Evolutionary conservation across 2,797 vertebrate species (phyloP).

Genomic region (Linurgus olivaceus): DNA sequence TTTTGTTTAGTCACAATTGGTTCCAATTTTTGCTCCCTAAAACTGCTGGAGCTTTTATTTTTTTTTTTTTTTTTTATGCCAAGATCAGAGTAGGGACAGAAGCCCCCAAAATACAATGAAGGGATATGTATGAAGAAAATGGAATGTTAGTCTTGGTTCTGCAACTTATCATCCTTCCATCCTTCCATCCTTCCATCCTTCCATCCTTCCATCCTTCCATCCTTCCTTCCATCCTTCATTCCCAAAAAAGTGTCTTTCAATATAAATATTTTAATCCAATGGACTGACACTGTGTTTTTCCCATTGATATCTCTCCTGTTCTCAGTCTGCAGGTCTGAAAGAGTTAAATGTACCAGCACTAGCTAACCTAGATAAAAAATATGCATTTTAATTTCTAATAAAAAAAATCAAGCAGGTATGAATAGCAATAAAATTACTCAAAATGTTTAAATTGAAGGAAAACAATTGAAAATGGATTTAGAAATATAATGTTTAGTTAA

Average conservation of each 20-base stretch:
- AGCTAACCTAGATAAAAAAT: conserved; percentile 57
- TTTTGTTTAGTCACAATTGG: background rate
- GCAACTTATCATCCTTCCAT: too few relatives aligned
- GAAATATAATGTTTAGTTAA: conserved; percentile 79
- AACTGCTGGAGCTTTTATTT: background rate
- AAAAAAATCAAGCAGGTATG: conserved; percentile 73
- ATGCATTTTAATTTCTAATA: conserved; percentile 76
- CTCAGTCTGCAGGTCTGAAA: background rate
- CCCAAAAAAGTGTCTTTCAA: background rate
- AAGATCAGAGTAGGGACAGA: background rate
- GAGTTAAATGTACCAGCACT: conserved; percentile 58
- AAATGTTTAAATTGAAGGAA: conserved; percentile 79
- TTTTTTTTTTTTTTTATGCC: background rate
- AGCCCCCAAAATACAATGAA: background rate
- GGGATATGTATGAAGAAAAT: background rate
- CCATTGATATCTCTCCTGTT: background rate
- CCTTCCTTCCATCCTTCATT: too few relatives aligned
- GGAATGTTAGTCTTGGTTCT: background rate
- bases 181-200: too few relatives aligned
- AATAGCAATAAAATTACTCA: conserved; percentile 79
- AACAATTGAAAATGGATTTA: conserved; percentile 78
- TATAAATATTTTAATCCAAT: background rate
- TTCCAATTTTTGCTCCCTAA: background rate
- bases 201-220: too few relatives aligned
- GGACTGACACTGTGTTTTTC: background rate